These are phyloP conservation scores for Caenorhabditis afra DNA, from an alignment of 2,888 invertebrate genomes.

Conservation along the genomic window DNA sequence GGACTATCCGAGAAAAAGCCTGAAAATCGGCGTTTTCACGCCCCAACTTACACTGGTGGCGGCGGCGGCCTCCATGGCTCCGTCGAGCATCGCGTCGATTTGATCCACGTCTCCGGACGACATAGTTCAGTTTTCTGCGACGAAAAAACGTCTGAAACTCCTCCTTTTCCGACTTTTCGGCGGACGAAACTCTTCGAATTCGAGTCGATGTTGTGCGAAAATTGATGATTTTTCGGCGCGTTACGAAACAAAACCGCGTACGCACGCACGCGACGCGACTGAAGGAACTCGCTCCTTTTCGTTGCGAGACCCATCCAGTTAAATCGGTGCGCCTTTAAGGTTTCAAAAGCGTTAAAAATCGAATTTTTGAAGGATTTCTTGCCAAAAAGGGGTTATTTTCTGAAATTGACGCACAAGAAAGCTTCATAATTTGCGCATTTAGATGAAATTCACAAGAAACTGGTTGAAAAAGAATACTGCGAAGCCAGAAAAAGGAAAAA, in stretches of 20 bases:
- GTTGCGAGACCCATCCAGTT: constrained; percentile 25
- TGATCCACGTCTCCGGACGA: constrained; percentile 58
- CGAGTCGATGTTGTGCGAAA: background rate
- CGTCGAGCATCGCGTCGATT: constrained; percentile 69
- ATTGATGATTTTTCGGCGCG: background rate
- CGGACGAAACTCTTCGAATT: background rate
- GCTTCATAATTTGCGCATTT: too few species aligned
- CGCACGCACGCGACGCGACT: constrained; percentile 23
- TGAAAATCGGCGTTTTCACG: background rate
- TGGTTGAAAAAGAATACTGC: background rate
- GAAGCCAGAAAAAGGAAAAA: too few species aligned
- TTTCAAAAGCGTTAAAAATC: background rate
- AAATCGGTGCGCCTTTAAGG: constrained; percentile 35
- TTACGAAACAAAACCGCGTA: constrained; percentile 6
- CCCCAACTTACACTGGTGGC: constrained; percentile 18
- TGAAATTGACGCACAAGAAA: too few species aligned
- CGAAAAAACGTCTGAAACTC: constrained; percentile 23
- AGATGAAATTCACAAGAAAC: background rate
- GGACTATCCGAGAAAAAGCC: background rate
- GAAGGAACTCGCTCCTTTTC: constrained; percentile 10
- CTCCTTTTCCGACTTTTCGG: background rate
- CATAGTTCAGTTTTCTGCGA: constrained; percentile 28
- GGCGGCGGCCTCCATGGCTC: constrained; percentile 49
- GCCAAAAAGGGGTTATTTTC: too few species aligned
- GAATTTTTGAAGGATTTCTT: background rate